Conservation (phyloP, 2,113 vertebrate genomes). For the Psittacara wagleri region DNA sequence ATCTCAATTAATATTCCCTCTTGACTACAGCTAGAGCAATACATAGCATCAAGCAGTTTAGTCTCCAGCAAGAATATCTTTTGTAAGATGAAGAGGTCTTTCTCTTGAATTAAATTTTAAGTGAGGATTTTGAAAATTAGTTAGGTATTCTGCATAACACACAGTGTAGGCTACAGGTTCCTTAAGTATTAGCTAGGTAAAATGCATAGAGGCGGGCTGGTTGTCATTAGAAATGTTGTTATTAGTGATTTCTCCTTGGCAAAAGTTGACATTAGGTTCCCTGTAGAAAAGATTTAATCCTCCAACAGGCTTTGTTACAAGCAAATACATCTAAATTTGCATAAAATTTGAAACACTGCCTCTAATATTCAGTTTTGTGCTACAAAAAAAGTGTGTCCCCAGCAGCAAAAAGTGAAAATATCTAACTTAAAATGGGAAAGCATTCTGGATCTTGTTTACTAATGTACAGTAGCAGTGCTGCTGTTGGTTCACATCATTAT, state of each 20-base stretch:
- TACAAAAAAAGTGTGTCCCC: conserved; percentile 5
- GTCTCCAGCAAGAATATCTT: conserved; percentile 88
- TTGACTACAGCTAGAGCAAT: conserved; percentile 86
- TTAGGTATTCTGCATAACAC: conserved; percentile 63
- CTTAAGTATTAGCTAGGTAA: conserved; percentile 52
- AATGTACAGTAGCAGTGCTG: conserved; percentile 2
- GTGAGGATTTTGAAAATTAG: conserved; percentile 77
- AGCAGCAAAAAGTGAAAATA: conserved; percentile 19
- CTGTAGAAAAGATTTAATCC: conserved; percentile 15
- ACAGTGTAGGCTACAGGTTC: conserved; percentile 50
- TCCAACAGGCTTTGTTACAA: neutral
- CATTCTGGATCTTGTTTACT: neutral
- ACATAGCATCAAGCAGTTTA: conserved; percentile 91
- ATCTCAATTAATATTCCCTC: conserved; percentile 91
- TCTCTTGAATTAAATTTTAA: conserved; percentile 75
- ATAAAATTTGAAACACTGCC: conserved; percentile 43
- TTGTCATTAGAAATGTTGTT: conserved; percentile 16
- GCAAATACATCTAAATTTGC: neutral
- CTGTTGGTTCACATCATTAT: neutral
- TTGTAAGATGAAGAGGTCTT: conserved; percentile 78
- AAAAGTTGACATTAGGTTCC: neutral
- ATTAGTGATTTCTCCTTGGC: conserved; percentile 11
- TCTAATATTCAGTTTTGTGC: conserved; percentile 23
- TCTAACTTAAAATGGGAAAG: conserved; percentile 33
- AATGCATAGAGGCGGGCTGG: neutral